A percentile compares a stretch with the other conserved stretches of the same genome.
phyloP scores from a whole-genome alignment of 1,140 invertebrate genomes.

The Globodera ellingtonae region DNA sequence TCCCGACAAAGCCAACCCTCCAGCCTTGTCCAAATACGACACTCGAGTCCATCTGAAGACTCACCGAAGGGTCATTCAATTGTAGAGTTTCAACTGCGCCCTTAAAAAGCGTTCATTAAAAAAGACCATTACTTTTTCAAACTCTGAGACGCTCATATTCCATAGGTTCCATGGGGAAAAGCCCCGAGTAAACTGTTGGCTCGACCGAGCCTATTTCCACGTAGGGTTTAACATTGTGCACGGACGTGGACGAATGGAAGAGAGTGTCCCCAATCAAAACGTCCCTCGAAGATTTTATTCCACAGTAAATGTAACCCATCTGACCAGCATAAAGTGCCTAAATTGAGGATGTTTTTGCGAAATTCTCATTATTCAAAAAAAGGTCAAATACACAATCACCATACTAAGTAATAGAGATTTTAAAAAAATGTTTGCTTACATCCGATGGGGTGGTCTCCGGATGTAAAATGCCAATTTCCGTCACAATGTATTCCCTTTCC shows the following conservation, averaged over 20 bases:
- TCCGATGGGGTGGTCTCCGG: slow-evolving; percentile 74
- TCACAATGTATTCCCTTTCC: slow-evolving; percentile 78
- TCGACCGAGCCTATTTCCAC: slow-evolving; percentile 74
- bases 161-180: slow-evolving; percentile 88
- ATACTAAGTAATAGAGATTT: neutral
- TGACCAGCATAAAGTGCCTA: slow-evolving; percentile 73
- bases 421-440: slow-evolving; percentile 67
- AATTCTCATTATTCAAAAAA: no score
- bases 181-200: slow-evolving; percentile 88
- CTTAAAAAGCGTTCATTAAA: slow-evolving; percentile 33
- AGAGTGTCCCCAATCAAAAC: slow-evolving; percentile 83
- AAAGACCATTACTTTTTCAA: neutral
- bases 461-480: slow-evolving; percentile 78
- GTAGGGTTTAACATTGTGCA: slow-evolving; percentile 70
- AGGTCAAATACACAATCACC: no score
- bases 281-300: slow-evolving; percentile 79
- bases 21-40: slow-evolving; percentile 79
- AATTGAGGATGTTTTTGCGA: neutral
- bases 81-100: slow-evolving; percentile 84
- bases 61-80: slow-evolving; percentile 91
- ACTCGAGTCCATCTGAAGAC: slow-evolving; percentile 78
- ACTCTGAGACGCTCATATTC: slow-evolving; percentile 72
- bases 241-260: slow-evolving; percentile 67
- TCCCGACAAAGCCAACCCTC: slow-evolving; percentile 66
- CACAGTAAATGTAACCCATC: slow-evolving; percentile 80